A percentile compares a stretch with the other conserved stretches of the same genome.
Evolutionary conservation across 2,888 invertebrate species (phyloP).

Genomic region (Xestia ashworthii): DNA sequence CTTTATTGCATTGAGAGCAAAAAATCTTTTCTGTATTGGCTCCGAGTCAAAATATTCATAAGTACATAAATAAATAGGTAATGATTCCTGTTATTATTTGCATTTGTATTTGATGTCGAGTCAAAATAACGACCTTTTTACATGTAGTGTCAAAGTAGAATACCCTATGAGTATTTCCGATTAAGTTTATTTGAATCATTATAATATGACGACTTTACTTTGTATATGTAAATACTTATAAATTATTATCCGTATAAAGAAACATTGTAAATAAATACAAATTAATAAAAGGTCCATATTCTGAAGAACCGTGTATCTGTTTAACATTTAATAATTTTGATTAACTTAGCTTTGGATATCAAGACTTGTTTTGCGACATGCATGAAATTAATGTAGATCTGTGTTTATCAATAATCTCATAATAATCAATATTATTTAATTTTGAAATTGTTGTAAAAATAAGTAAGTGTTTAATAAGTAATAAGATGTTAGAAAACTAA

Average conservation of each 20-base stretch:
- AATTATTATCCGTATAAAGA: conserved; percentile 39
- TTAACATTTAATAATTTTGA: conserved; percentile 16
- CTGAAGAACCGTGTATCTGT: conserved; percentile 16
- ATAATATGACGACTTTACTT: conserved; percentile 16
- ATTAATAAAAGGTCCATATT: conserved; percentile 10
- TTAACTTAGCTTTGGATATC: conserved; percentile 12
- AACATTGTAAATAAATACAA: conserved; percentile 46
- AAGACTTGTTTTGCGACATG: conserved; percentile 17
- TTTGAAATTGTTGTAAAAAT: conserved; percentile 51
- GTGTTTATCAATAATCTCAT: conserved; percentile 22
- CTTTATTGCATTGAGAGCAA: conserved; percentile 42
- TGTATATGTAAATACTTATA: conserved; percentile 46
- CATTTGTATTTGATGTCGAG: conserved; percentile 43
- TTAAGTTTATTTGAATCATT: conserved; percentile 24
- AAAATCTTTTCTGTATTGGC: conserved; percentile 30
- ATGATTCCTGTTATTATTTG: conserved; percentile 29
- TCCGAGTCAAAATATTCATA: conserved; percentile 42
- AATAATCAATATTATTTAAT: conserved; percentile 29
- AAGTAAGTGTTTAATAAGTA: conserved; percentile 30
- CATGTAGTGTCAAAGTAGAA: conserved; percentile 17
- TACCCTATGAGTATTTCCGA: conserved; percentile 21
- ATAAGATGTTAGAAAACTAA: conserved; percentile 50
- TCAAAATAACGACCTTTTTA: conserved; percentile 4
- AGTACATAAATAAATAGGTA: conserved; percentile 32
- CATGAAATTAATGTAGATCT: conserved; percentile 12